phyloP scores from a whole-genome alignment of 2,888 invertebrate species.

The Limnephilus marmoratus region DNA sequence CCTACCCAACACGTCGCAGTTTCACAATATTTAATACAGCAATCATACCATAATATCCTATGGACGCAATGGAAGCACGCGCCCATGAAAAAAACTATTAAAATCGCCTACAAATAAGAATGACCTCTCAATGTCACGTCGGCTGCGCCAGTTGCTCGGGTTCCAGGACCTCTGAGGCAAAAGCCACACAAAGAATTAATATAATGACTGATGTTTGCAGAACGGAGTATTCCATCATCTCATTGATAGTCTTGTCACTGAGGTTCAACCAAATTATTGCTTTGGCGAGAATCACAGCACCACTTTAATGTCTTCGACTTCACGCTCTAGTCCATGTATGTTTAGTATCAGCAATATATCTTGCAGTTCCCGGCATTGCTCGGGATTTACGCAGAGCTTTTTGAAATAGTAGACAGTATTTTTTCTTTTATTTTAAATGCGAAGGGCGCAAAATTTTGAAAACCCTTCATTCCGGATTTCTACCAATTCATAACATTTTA shows the following conservation, averaged over 20 bases:
- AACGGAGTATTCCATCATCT: conserved; percentile 14
- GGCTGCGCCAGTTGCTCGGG: neutral
- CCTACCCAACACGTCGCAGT: neutral
- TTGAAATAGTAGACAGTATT: too few relatives aligned
- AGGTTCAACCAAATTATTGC: neutral
- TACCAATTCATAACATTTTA: too few relatives aligned
- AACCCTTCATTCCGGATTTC: too few relatives aligned
- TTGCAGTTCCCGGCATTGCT: too few relatives aligned
- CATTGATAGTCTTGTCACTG: conserved; percentile 39
- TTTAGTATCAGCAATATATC: neutral
- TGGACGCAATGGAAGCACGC: neutral
- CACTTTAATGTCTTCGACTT: neutral
- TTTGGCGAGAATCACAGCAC: neutral
- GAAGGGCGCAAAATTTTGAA: too few relatives aligned
- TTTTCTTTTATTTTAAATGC: too few relatives aligned
- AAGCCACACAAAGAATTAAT: conserved; percentile 7
- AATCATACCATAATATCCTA: neutral
- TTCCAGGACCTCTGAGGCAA: neutral
- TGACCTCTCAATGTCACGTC: neutral
- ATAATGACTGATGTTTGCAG: neutral
- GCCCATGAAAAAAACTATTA: neutral
- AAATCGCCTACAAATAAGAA: neutral
- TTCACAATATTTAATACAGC: neutral
- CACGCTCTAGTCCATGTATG: neutral
- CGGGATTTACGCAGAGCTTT: too few relatives aligned